These are phyloP conservation scores for Herpetotheres cachinnans DNA, from an alignment of 2,113 vertebrate species.

Conservation along the genomic window DNA sequence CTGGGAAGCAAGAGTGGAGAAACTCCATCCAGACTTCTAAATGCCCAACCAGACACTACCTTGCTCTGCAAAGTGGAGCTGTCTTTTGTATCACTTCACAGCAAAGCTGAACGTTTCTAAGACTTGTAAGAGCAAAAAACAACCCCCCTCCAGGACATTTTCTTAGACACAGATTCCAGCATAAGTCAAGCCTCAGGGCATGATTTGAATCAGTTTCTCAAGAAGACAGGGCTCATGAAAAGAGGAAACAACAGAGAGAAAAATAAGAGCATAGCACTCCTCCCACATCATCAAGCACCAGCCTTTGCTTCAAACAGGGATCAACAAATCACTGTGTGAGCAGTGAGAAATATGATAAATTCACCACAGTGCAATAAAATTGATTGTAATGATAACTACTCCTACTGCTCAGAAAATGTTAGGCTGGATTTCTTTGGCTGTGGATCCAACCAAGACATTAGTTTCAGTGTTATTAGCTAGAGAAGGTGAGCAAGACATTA, in stretches of 20 bases:
- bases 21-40: neutral
- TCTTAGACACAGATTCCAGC: neutral
- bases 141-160: neutral
- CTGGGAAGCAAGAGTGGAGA: neutral
- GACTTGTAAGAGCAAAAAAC: neutral
- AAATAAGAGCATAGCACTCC: neutral
- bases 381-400: neutral
- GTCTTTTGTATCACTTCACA: neutral
- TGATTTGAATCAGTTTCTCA: neutral
- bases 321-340: neutral
- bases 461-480: neutral
- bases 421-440: neutral
- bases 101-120: neutral
- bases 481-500: neutral
- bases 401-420: neutral
- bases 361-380: neutral
- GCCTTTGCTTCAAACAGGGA: neutral
- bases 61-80: neutral
- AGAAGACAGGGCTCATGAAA: neutral
- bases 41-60: neutral
- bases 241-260: neutral
- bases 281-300: neutral
- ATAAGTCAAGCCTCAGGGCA: neutral
- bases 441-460: neutral
- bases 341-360: neutral